Evolutionary conservation across 1,140 invertebrate species (phyloP), one percentile per base, ranked within the genome.

Genomic region (Drosophila sechellia): DNA sequence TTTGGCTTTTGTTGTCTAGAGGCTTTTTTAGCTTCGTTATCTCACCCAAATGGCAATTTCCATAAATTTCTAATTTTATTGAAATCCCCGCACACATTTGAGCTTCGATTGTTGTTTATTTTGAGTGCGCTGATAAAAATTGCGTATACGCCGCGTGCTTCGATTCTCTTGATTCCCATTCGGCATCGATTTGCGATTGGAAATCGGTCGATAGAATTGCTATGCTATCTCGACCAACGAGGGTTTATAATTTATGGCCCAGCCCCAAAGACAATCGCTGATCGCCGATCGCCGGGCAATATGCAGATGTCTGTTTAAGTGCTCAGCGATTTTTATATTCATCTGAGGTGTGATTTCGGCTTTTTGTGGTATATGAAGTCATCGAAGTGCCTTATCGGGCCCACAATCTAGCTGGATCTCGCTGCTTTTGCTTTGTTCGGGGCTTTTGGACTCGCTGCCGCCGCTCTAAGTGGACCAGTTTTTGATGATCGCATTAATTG

Each of bases 21-120:
- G 35, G 50, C 17, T 22, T 71, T 61, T 61, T 64, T 48, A 31
- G 17, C 12, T 39, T 75, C 74, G 58, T 87, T 87, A 87, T 87
- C 83, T 76, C 43, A 48, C 39, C 76, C 77, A 59, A 79, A 76
- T 72, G 63, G 50, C 77, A 68, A 89, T 87, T 87, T 89, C 79
- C 84, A 87, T 87, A 87, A 87, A 87, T 87, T 89, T 87, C 83
- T 87, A 87, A 87, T 87, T 87, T 87, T 83, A 89, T 87, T 89
- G 76, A 87, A 89, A 81, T 81, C 61, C 73, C 73, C 75, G 70
- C 43, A 48, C 43, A 54, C 52, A 40, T 56, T 31, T 54, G 31
- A 66, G 39, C 64, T 48, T 50, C 57, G 55, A 55, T 53, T 79
- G 53, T 75, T 45, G 49, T 31, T 48, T 50, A 13, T 48, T 58